Percentiles rank a stretch among this genome's conserved stretches.
Conservation (phyloP, 2,797 vertebrate species). For the Furcifer pardalis region DNA sequence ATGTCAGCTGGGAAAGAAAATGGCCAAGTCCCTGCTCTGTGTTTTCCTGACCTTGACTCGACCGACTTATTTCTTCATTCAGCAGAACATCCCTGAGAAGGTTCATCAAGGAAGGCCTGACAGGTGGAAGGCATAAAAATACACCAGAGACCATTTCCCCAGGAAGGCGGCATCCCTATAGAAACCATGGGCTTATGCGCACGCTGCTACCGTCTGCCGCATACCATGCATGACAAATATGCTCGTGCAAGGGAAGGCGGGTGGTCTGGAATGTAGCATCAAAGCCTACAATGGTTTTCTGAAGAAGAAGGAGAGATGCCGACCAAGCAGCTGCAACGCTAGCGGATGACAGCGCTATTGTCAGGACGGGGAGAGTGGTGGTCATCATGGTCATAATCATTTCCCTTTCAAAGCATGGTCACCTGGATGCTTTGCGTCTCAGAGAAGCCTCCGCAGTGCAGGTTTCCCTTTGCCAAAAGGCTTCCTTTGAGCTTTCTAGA, state of each 20-base stretch:
- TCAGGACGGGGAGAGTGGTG: too few relatives aligned
- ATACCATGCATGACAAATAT: not conserved
- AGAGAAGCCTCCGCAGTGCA: conserved; percentile 69
- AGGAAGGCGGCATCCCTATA: not conserved
- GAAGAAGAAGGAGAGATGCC: not conserved
- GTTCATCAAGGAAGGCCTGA: not conserved
- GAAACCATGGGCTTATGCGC: not conserved
- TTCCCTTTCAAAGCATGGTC: conserved; percentile 53
- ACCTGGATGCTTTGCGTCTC: conserved; percentile 45
- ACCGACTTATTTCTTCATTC: not conserved
- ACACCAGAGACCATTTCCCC: not conserved
- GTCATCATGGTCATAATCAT: not conserved
- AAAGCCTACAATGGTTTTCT: not conserved
- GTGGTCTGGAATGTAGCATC: not conserved
- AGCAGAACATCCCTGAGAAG: not conserved
- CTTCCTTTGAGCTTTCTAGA: conserved; percentile 37
- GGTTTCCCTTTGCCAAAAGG: conserved; percentile 17
- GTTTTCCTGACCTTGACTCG: not conserved
- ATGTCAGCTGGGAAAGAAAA: too few relatives aligned
- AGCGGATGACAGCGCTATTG: not conserved
- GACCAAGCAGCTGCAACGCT: not conserved
- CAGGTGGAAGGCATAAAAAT: conserved; percentile 10
- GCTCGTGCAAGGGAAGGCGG: not conserved
- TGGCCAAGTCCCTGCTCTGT: too few relatives aligned
- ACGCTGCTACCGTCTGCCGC: not conserved